Conservation (phyloP, 1,140 invertebrate species). For the Diachasma alloeum region DNA sequence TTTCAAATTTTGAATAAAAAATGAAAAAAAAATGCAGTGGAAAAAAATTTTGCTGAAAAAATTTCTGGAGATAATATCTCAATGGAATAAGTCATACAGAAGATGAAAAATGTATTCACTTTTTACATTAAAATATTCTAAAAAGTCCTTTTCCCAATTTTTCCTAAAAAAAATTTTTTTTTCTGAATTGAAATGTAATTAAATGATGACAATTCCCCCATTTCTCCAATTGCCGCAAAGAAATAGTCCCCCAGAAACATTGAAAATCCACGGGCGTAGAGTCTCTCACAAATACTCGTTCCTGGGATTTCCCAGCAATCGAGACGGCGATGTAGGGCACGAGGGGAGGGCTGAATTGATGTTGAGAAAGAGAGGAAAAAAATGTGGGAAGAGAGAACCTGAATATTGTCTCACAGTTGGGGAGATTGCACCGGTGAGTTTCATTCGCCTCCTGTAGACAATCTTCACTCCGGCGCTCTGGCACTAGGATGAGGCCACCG, state of each 20-base stretch:
- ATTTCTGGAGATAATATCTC: too few relatives aligned
- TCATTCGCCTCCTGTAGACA: constrained; percentile 20
- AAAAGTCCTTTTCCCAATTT: too few relatives aligned
- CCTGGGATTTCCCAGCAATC: constrained; percentile 19
- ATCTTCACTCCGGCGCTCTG: constrained; percentile 12
- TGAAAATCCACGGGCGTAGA: not conserved
- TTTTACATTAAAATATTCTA: too few relatives aligned
- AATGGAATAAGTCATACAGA: too few relatives aligned
- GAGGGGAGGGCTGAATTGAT: constrained; percentile 26
- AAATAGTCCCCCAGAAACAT: not conserved
- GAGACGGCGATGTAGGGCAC: not conserved
- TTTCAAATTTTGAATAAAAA: too few relatives aligned
- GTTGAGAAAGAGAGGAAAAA: constrained; percentile 9
- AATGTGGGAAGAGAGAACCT: not conserved
- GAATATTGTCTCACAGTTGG: constrained; percentile 26
- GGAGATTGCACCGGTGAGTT: constrained; percentile 16
- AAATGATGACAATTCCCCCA: too few relatives aligned
- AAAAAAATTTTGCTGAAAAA: too few relatives aligned
- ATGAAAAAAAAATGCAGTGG: too few relatives aligned
- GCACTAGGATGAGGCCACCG: not conserved
- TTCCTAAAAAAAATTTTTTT: not conserved
- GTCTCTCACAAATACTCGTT: constrained; percentile 13
- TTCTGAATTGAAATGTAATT: too few relatives aligned
- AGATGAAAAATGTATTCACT: too few relatives aligned
- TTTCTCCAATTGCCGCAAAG: too few relatives aligned